Base-by-base conservation (phyloP, 2,888 invertebrate genomes). In the Drosophila rubida region DNA sequence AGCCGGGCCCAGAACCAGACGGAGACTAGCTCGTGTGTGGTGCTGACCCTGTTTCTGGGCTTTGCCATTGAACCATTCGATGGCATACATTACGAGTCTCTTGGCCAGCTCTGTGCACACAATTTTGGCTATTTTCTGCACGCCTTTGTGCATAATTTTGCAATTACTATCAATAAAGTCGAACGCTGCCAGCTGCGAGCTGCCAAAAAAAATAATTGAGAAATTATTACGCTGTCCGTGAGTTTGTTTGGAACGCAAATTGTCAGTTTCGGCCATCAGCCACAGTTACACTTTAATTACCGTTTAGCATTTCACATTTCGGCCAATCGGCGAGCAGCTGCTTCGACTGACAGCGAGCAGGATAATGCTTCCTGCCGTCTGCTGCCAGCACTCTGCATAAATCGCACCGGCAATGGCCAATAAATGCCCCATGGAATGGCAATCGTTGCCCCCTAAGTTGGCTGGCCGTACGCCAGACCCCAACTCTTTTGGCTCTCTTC, bases 121-220 rank as follows among this genome's bases (percentile, higher is more conserved):
- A 45, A 60, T 54, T 19, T 42, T 39, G 41, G 45, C 54, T 25
- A 58, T 54, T 68, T 65, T 32, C 35, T 39, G 53, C 54, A 67
- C 69, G 60, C 70, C 66, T 69, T 69, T 65, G 65, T 80, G 84
- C 79, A 78, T 81, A 79, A 87, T 84, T 82, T 81, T 69, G 66
- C 82, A 81, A 87, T 84, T 81, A 87, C 70, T 66, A 73, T 79
- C 77, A 79, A 84, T 87, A 84, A 79, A 75, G 63, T 46, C n/a
- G 37, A 68, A 53, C 8, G 51, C 25, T 27, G 23, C 9, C 50
- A 54, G 55, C 50, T 44, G 54, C 54, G 19, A 51, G n/a, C n/a
- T n/a, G n/a, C n/a, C n/a, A 19, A 58, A 67, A 67, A 70, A 75
- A 60, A 57, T 81, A 87, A 87, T 87, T 87, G 84, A 85, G 85